Base-by-base conservation (phyloP, 2,888 invertebrate genomes). In the Orthosia gracilis region DNA sequence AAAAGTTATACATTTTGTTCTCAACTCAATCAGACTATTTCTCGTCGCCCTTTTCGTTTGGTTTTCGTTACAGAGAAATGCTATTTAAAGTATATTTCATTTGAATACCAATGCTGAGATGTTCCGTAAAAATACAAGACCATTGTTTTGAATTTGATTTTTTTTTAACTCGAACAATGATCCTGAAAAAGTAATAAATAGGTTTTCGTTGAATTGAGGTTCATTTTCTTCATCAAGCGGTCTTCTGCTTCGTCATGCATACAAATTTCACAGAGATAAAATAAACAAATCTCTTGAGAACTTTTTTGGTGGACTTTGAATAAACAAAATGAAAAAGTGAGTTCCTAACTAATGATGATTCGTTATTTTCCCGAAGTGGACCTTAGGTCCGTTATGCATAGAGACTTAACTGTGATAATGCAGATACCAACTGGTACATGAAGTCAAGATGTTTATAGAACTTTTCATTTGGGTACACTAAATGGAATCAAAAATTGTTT, bases 21-120 rank as follows among this genome's bases (percentile, higher is more conserved):
- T 67, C 31, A 71, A 78, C 82, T 75, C 78, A 80, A 78, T 86
- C 74, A 82, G 71, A 7, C 50, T 66, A 63, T 59, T 85, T 71
- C 61, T 63, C 57, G 57, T 57, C 54, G 66, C 17, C 21, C 67
- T 63, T 76, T 82, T 55, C 67, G 49, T 79, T 69, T 76, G 82
- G 84, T 86, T 73, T 76, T 67, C 62, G 63, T 26, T 11, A 74
- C 76, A 74, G 69, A 61, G 54, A 49, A 78, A 63, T 21, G 62
- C 72, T 70, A 85, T 84, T 76, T 81, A 67, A 61, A 72, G 73
- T 76, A 59, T 80, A 76, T 70, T 71, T 63, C 55, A 52, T 63
- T 57, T 62, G 86, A 82, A 85, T 86, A 80, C 62, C 58, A 84
- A 86, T 82, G 66, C 54, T 70, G 66, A 47, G 52, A 65, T 54